Evolutionary conservation across 2,888 invertebrate genomes (phyloP), one percentile per base, ranked within the genome.

Genomic region (Bruchidius siliquastri): DNA sequence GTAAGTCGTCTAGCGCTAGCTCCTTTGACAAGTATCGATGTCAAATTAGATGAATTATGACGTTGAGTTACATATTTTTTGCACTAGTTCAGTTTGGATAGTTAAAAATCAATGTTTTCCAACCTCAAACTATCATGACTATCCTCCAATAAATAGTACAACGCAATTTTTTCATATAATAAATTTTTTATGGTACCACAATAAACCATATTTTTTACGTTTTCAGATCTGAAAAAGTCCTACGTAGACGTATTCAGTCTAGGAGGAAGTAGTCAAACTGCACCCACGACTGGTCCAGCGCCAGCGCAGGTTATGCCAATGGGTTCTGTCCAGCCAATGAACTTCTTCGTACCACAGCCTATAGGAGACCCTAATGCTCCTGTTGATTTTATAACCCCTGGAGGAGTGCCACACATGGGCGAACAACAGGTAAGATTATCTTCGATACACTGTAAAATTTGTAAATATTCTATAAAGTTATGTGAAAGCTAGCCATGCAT

Each of bases 161-260:
- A n/a, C n/a, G n/a, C n/a, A n/a, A n/a, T n/a, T n/a, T n/a, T n/a
- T n/a, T n/a, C n/a, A n/a, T n/a, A n/a, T n/a, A n/a, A n/a, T n/a
- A n/a, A n/a, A n/a, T n/a, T n/a, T n/a, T n/a, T n/a, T n/a, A n/a
- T n/a, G n/a, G n/a, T n/a, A n/a, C n/a, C n/a, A n/a, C n/a, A n/a
- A n/a, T n/a, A n/a, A n/a, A n/a, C n/a, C n/a, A n/a, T n/a, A n/a
- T n/a, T n/a, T n/a, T n/a, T n/a, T n/a, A n/a, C 49, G 18, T 71
- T 86, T 85, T 8, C 86, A 95, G 95, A 93, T 83, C 89, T 94
- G 82, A 92, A 94, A 87, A 93, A 93, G 83, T 93, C 94, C 75
- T 97, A 97, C 87, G 95, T 97, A 80, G 96, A 97, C 87, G 95
- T 97, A 75, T 92, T 96, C 87, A 95, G 95, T 88, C 93, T 93